These are phyloP conservation scores for Caenorhabditis afra DNA, from an alignment of 2,888 invertebrate species.

Conservation along the genomic window DNA sequence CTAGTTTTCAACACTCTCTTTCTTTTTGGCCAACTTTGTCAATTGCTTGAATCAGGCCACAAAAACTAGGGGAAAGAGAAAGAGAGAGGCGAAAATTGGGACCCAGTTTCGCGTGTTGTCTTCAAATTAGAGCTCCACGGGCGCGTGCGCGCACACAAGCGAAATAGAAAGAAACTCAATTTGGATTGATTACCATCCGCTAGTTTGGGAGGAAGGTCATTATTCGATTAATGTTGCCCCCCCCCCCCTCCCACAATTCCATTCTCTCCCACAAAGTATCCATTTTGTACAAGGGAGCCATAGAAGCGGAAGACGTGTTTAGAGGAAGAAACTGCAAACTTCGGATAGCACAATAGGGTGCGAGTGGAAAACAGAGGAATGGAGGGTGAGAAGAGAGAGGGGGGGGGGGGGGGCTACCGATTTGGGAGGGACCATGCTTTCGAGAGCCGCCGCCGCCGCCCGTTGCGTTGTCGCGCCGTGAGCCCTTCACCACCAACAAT, in stretches of 20 bases:
- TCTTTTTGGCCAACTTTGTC: neutral
- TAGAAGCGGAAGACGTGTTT: conserved; percentile 7
- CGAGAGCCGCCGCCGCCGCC: neutral
- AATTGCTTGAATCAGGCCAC: too few species aligned
- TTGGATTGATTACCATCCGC: conserved; percentile 62
- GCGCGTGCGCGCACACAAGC: conserved; percentile 6
- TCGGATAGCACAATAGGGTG: conserved; percentile 23
- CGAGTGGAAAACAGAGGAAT: too few species aligned
- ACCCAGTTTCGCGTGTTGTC: conserved; percentile 24
- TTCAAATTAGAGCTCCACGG: conserved; percentile 39
- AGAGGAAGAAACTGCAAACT: conserved; percentile 7
- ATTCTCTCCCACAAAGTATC: conserved; percentile 27
- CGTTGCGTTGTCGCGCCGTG: neutral
- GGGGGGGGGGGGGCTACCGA: neutral
- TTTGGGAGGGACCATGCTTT: conserved; percentile 10
- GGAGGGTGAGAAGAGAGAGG: conserved; percentile 10
- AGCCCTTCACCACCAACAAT: conserved; percentile 40
- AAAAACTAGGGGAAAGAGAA: too few species aligned
- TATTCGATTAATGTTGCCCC: conserved; percentile 58
- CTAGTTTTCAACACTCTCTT: neutral
- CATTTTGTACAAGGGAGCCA: conserved; percentile 26
- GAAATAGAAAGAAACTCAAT: conserved; percentile 55
- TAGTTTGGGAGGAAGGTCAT: conserved; percentile 52
- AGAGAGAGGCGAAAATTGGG: neutral
- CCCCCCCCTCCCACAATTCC: neutral